Evolutionary conservation across 1,140 invertebrate genomes (phyloP).

Genomic region (Ylistrum balloti): DNA sequence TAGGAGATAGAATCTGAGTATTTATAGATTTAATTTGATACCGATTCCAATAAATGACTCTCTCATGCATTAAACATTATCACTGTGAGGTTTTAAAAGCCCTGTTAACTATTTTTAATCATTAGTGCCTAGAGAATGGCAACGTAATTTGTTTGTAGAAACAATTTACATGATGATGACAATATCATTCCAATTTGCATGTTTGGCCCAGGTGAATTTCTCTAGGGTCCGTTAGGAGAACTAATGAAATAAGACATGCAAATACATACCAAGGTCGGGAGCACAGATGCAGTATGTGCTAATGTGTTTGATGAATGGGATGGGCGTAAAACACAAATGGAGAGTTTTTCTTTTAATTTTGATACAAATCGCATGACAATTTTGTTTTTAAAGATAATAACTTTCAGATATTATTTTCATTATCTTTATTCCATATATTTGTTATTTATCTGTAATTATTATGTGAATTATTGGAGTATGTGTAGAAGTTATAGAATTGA

Average conservation of each 20-base stretch:
- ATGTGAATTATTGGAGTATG: too few species aligned
- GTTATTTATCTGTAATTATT: too few species aligned
- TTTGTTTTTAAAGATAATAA: too few species aligned
- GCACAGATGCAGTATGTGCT: too few species aligned
- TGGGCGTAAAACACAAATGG: too few species aligned
- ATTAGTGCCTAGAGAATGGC: not conserved
- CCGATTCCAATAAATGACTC: constrained; percentile 2
- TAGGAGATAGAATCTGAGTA: not conserved
- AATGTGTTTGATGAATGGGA: too few species aligned
- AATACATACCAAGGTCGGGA: not conserved
- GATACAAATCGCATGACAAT: too few species aligned
- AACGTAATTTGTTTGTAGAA: not conserved
- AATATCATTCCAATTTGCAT: constrained; percentile 24
- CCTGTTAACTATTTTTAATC: not conserved
- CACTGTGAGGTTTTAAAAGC: not conserved
- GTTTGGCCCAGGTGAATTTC: not conserved
- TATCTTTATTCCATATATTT: too few species aligned
- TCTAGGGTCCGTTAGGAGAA: not conserved
- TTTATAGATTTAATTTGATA: constrained; percentile 36
- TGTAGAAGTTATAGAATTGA: too few species aligned
- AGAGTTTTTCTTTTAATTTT: too few species aligned
- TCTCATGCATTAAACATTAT: constrained; percentile 28
- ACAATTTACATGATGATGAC: not conserved
- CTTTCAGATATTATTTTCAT: too few species aligned
- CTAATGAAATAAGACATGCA: not conserved